These are phyloP conservation scores for Caloenas nicobarica DNA, from an alignment of 2,113 vertebrate genomes.

Conservation along the genomic window DNA sequence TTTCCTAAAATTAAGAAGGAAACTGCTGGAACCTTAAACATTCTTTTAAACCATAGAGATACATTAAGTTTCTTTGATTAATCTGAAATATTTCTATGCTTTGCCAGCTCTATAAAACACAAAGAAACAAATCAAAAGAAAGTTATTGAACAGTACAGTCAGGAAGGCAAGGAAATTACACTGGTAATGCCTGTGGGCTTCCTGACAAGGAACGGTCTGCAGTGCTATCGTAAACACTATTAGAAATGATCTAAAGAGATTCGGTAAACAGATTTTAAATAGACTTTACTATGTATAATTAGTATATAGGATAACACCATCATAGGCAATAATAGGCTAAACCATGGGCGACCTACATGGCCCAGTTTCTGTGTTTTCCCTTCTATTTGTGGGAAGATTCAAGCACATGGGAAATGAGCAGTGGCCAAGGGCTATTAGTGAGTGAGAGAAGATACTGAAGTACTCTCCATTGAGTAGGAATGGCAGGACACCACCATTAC, in stretches of 20 bases:
- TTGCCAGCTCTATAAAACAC: neutral
- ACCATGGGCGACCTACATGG: neutral
- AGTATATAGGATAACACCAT: neutral
- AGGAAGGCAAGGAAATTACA: neutral
- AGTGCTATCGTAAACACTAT: neutral
- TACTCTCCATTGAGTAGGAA: neutral
- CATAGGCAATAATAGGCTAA: neutral
- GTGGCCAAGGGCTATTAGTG: neutral
- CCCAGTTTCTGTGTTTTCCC: neutral
- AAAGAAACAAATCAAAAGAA: neutral
- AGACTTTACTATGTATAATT: neutral
- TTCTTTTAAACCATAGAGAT: conserved; percentile 22
- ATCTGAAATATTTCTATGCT: neutral
- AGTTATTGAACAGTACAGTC: neutral
- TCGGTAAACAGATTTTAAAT: neutral
- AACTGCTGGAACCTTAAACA: neutral
- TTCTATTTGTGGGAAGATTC: neutral
- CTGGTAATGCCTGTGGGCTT: neutral
- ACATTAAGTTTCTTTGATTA: conserved; percentile 33
- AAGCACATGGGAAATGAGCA: neutral
- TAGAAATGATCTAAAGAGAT: neutral
- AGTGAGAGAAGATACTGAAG: neutral
- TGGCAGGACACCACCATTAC: neutral
- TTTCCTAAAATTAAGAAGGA: neutral
- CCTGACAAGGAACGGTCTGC: neutral